A percentile compares a stretch with the other conserved stretches of the same genome.
Evolutionary conservation across 2,888 invertebrate genomes (phyloP).

Genomic region (Bugula neritina): DNA sequence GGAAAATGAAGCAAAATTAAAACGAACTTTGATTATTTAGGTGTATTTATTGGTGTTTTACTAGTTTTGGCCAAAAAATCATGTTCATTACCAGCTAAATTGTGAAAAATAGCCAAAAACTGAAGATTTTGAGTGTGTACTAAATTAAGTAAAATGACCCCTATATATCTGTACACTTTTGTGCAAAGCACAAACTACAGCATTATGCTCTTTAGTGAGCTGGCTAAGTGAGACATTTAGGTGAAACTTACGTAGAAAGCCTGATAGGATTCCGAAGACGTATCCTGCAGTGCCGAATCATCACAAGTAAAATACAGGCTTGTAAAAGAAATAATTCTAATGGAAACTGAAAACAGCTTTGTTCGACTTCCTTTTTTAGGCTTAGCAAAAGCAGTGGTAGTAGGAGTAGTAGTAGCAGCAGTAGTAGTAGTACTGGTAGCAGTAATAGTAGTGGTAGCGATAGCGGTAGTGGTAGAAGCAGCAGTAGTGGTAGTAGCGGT

Average conservation of each 20-base stretch:
- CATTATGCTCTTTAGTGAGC: too few species aligned
- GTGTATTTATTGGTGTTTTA: too few species aligned
- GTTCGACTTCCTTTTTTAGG: not conserved
- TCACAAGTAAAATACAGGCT: not conserved
- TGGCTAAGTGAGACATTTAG: too few species aligned
- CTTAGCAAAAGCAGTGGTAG: not conserved
- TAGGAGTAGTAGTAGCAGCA: not conserved
- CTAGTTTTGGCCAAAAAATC: too few species aligned
- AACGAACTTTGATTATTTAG: too few species aligned
- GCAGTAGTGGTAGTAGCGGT: not conserved
- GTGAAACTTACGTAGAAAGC: not conserved
- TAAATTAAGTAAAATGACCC: too few species aligned
- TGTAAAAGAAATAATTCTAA: not conserved
- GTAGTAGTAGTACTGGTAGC: not conserved
- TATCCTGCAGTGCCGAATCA: not conserved
- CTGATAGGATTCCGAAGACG: not conserved
- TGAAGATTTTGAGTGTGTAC: too few species aligned
- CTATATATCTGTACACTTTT: too few species aligned
- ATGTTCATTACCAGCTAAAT: too few species aligned
- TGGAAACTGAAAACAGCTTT: not conserved
- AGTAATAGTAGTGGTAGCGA: not conserved
- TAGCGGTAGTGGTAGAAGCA: not conserved
- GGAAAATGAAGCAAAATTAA: too few species aligned
- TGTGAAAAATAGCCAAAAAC: too few species aligned
- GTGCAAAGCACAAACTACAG: too few species aligned